phyloP scores from a whole-genome alignment of 2,113 vertebrate species.

The Gallinago media region DNA sequence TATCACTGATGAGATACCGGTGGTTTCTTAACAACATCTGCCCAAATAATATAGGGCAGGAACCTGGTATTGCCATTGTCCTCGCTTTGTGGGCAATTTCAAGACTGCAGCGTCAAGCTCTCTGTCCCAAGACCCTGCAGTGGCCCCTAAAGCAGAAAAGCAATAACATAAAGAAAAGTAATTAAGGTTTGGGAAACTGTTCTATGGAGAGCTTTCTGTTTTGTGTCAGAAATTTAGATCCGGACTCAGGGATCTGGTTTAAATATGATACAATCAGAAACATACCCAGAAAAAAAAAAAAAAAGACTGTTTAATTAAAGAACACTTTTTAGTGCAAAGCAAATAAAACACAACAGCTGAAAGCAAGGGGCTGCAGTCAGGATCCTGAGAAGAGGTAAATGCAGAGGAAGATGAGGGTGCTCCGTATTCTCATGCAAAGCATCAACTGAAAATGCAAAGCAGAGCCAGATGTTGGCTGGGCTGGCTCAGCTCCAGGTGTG shows the following conservation, averaged over 20 bases:
- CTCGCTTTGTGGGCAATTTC: background rate
- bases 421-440: background rate
- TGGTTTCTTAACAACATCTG: background rate
- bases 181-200: background rate
- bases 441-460: background rate
- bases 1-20: background rate
- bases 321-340: background rate
- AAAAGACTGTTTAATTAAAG: background rate
- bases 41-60: background rate
- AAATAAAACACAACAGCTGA: background rate
- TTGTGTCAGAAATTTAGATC: slow-evolving; percentile 32
- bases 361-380: background rate
- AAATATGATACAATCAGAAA: slow-evolving; percentile 11
- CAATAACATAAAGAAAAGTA: background rate
- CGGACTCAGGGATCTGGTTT: background rate
- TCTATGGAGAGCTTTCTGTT: slow-evolving; percentile 20
- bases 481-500: background rate
- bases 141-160: background rate
- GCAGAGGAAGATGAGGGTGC: slow-evolving; percentile 5
- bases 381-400: background rate
- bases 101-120: background rate
- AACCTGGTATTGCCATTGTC: background rate
- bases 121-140: background rate
- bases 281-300: background rate
- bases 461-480: slow-evolving; percentile 41